These are phyloP conservation scores for Tribolium madens DNA, from an alignment of 1,140 invertebrate genomes.

Conservation along the genomic window DNA sequence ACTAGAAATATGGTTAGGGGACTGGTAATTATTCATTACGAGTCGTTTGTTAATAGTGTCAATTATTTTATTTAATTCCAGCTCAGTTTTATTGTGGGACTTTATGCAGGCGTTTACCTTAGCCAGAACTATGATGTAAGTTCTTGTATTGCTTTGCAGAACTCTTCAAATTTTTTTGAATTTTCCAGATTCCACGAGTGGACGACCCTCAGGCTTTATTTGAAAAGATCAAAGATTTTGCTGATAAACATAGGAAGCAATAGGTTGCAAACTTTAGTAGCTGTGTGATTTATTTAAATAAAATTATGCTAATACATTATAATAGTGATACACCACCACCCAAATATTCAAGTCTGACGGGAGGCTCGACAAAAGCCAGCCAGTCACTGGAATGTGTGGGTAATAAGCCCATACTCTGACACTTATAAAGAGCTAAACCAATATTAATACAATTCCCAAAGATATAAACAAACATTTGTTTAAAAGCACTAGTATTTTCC, in stretches of 20 bases:
- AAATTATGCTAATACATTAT: constrained; percentile 61
- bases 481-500: constrained; percentile 90
- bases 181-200: constrained; percentile 81
- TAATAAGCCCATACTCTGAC: constrained; percentile 97
- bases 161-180: neutral
- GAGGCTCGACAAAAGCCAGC: constrained; percentile 97
- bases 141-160: constrained; percentile 1
- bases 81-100: constrained; percentile 79
- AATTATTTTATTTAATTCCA: constrained; percentile 66
- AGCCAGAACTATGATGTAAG: constrained; percentile 86
- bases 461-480: constrained; percentile 95
- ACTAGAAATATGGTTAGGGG: constrained; percentile 59
- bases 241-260: constrained; percentile 77
- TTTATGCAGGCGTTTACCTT: constrained; percentile 84
- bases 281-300: constrained; percentile 38
- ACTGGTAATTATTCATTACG: constrained; percentile 56
- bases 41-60: neutral
- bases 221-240: constrained; percentile 75
- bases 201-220: constrained; percentile 81
- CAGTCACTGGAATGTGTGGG: constrained; percentile 99
- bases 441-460: constrained; percentile 96
- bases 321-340: constrained; percentile 84
- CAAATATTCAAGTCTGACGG: constrained; percentile 87
- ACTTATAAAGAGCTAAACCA: constrained; percentile 95
- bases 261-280: constrained; percentile 55